These are phyloP conservation scores for Hipparchia semele DNA, from an alignment of 2,888 invertebrate species.

Conservation along the genomic window DNA sequence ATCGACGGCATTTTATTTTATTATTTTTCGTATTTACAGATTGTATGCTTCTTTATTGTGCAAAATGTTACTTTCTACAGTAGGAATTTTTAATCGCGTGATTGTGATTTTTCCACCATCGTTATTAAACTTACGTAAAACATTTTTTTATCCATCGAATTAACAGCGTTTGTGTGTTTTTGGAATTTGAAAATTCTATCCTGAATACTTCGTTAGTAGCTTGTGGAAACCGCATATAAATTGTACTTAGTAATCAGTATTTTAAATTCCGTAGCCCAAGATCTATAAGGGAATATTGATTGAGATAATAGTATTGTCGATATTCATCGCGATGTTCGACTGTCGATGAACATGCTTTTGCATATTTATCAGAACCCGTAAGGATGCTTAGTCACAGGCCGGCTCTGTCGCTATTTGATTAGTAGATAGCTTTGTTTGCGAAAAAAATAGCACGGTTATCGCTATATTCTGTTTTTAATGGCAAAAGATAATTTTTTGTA, in stretches of 20 bases:
- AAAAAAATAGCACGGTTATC: constrained; percentile 42
- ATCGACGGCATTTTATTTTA: neutral
- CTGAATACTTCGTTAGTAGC: neutral
- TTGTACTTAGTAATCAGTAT: neutral
- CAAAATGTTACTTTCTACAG: neutral
- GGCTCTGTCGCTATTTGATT: constrained; percentile 59
- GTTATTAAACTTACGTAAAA: neutral
- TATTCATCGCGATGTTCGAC: constrained; percentile 33
- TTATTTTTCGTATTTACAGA: constrained; percentile 17
- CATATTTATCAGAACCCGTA: constrained; percentile 40
- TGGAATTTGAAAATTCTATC: neutral
- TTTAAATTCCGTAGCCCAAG: constrained; percentile 23
- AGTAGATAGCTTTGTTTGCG: constrained; percentile 54
- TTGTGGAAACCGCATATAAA: no score
- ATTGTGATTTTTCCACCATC: constrained; percentile 4
- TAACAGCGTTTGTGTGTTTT: neutral
- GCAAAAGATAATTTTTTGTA: constrained; percentile 33
- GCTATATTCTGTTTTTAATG: constrained; percentile 34
- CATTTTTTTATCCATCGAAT: neutral
- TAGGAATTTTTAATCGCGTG: neutral
- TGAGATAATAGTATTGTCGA: constrained; percentile 36
- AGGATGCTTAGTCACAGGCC: constrained; percentile 34
- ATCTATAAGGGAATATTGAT: constrained; percentile 35
- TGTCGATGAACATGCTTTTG: constrained; percentile 35
- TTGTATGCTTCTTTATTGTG: constrained; percentile 4